phyloP scores from a whole-genome alignment of 2,888 invertebrate genomes.

The Macrophya annulata region DNA sequence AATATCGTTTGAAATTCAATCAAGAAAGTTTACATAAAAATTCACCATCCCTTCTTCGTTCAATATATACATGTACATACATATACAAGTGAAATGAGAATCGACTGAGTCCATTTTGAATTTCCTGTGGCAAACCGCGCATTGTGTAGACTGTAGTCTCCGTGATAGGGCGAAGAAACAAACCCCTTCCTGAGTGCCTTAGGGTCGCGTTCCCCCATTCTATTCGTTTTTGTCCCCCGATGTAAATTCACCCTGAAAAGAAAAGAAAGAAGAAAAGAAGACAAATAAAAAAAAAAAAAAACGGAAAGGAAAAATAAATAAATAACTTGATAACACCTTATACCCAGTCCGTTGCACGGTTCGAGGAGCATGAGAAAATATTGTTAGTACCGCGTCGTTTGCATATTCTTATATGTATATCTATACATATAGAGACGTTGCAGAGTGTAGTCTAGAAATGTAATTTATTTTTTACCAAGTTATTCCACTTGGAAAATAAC shows the following conservation, averaged over 20 bases:
- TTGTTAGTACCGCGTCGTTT: slow-evolving; percentile 25
- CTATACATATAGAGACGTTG: background rate
- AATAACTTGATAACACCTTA: slow-evolving; percentile 52
- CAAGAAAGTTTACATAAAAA: slow-evolving; percentile 24
- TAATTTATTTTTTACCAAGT: slow-evolving; percentile 39
- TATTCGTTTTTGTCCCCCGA: slow-evolving; percentile 40
- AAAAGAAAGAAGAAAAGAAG: background rate
- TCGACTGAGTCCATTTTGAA: slow-evolving; percentile 48
- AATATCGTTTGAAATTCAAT: slow-evolving; percentile 34
- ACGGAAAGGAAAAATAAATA: slow-evolving; percentile 25
- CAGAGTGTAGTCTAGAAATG: background rate
- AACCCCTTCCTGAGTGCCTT: slow-evolving; percentile 40
- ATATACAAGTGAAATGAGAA: background rate
- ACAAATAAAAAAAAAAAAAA: background rate
- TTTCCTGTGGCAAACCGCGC: slow-evolving; percentile 46
- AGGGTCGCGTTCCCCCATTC: slow-evolving; percentile 35
- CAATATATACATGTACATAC: background rate
- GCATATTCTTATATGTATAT: slow-evolving; percentile 29
- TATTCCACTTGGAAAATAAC: slow-evolving; percentile 36
- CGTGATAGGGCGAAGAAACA: slow-evolving; percentile 44
- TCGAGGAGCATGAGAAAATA: slow-evolving; percentile 19
- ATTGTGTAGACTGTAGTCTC: slow-evolving; percentile 1
- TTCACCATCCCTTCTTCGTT: background rate
- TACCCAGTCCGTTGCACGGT: slow-evolving; percentile 6
- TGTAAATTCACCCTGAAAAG: slow-evolving; percentile 47